Percentiles rank a stretch among this genome's conserved stretches.
phyloP scores from a whole-genome alignment of 2,113 vertebrate genomes.

The Nestor notabilis region DNA sequence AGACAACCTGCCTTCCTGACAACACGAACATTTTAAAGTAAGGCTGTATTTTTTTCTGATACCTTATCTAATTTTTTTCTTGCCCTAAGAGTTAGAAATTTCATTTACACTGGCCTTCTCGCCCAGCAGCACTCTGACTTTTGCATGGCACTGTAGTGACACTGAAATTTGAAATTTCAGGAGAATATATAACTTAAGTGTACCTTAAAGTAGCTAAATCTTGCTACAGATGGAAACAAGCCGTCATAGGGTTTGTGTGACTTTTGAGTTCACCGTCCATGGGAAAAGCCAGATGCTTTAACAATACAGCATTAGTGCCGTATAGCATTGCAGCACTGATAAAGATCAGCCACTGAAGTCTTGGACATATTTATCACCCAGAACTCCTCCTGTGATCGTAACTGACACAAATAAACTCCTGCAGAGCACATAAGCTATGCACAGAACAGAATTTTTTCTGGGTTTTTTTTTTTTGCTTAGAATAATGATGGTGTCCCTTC shows the following conservation, averaged over 20 bases:
- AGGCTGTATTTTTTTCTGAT: neutral
- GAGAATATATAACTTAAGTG: neutral
- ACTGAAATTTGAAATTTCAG: neutral
- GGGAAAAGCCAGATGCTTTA: constrained; percentile 7
- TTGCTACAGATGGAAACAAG: neutral
- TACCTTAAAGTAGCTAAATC: neutral
- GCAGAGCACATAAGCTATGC: constrained; percentile 38
- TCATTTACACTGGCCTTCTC: neutral
- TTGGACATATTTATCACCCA: constrained; percentile 33
- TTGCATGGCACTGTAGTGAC: neutral
- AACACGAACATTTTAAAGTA: neutral
- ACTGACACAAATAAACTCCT: constrained; percentile 46
- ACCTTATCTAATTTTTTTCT: neutral
- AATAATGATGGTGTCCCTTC: constrained; percentile 32
- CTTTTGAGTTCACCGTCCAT: neutral
- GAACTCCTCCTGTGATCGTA: constrained; percentile 33
- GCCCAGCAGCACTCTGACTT: neutral
- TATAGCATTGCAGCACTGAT: neutral
- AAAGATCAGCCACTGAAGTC: constrained; percentile 13
- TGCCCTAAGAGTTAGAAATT: neutral
- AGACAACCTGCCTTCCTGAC: neutral
- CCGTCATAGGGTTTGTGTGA: neutral
- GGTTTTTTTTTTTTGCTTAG: neutral
- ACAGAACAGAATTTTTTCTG: neutral
- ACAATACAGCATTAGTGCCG: neutral